Evolutionary conservation across 2,797 vertebrate species (phyloP).

Genomic region (Psittacula derbiana): DNA sequence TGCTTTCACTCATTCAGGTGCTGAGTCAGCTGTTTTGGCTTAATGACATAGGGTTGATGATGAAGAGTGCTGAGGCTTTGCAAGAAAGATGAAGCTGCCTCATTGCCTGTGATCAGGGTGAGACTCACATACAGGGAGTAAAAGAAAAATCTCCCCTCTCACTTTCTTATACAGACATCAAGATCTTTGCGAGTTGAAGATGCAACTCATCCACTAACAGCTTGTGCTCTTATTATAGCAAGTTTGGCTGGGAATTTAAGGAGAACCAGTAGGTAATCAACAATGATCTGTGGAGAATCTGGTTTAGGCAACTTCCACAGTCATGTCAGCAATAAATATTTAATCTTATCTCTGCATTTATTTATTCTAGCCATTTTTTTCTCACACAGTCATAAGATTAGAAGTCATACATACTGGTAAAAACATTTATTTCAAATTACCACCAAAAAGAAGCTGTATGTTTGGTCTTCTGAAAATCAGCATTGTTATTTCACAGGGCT

Average conservation of each 20-base stretch:
- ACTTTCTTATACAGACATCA: background rate
- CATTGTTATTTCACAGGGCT: background rate
- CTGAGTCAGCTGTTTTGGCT: background rate
- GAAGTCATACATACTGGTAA: background rate
- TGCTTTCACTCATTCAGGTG: background rate
- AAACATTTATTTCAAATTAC: background rate
- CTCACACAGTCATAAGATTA: background rate
- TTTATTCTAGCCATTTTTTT: background rate
- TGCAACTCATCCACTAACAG: background rate
- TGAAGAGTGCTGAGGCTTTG: background rate
- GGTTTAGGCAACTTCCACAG: background rate
- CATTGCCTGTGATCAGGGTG: background rate
- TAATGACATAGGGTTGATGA: background rate
- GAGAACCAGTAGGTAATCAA: background rate
- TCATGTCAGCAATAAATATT: background rate
- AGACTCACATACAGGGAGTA: background rate
- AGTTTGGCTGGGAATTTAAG: background rate
- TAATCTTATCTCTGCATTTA: background rate
- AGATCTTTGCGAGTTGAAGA: background rate
- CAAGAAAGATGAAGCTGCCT: background rate
- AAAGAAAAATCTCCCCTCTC: background rate
- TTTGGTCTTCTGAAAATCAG: background rate
- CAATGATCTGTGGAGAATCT: background rate
- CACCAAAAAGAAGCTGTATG: background rate
- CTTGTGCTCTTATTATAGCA: background rate